phyloP scores from a whole-genome alignment of 2,797 vertebrate species.

The Steatocranus sp. region DNA sequence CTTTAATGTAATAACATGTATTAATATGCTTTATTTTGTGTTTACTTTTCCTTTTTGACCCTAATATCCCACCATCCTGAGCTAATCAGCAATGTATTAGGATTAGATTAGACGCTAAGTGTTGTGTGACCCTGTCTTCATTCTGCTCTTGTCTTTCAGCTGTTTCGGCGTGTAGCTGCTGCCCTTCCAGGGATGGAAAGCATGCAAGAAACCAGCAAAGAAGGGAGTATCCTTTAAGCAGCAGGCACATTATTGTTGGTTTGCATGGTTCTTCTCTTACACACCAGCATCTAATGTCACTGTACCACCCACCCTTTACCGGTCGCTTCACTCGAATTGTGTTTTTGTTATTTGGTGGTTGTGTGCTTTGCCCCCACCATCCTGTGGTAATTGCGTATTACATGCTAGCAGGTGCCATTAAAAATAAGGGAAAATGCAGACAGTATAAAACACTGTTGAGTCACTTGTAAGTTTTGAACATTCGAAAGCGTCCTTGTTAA shows the following conservation, averaged over 20 bases:
- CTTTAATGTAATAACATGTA: not conserved
- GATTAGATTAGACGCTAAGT: not conserved
- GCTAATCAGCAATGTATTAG: not conserved
- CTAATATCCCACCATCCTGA: not conserved
- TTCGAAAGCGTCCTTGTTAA: not conserved
- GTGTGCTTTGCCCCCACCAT: not conserved
- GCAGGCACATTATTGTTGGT: not conserved
- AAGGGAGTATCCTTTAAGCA: conserved; percentile 89
- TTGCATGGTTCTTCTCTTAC: not conserved
- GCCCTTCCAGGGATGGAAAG: conserved; percentile 93
- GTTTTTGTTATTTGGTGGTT: not conserved
- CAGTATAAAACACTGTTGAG: not conserved
- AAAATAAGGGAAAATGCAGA: not conserved
- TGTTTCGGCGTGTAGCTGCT: conserved; percentile 89
- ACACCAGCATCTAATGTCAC: not conserved
- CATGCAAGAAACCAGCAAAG: conserved; percentile 90
- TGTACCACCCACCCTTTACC: not conserved
- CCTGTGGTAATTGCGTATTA: not conserved
- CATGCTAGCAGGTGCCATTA: not conserved
- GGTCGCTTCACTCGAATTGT: not conserved
- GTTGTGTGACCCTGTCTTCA: not conserved
- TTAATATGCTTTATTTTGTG: not conserved
- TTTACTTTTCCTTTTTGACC: not conserved
- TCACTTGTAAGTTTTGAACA: not conserved
- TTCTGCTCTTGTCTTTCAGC: conserved; percentile 62